phyloP scores from a whole-genome alignment of 2,888 invertebrate genomes.

The Eupithecia subumbrata region DNA sequence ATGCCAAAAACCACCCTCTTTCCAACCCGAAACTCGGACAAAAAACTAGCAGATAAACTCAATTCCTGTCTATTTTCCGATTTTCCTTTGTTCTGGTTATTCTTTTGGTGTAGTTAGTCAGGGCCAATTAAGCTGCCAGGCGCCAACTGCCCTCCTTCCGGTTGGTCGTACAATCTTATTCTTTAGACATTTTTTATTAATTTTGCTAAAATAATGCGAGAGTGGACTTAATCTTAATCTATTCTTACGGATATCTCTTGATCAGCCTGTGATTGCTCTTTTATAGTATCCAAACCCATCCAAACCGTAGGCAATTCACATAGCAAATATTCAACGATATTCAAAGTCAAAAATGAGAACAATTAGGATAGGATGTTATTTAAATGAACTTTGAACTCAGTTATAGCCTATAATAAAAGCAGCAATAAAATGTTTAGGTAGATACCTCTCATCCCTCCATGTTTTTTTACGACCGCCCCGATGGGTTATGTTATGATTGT shows the following conservation, averaged over 20 bases:
- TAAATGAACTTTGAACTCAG: not conserved
- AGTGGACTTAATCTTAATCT: not conserved
- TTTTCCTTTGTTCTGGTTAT: conserved; percentile 63
- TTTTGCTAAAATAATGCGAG: conserved; percentile 9
- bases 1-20: too few species aligned
- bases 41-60: not conserved
- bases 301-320: not conserved
- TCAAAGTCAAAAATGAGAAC: not conserved
- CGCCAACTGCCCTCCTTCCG: conserved; percentile 65
- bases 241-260: not conserved
- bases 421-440: conserved; percentile 19
- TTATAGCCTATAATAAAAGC: conserved; percentile 16
- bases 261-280: not conserved
- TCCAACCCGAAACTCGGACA: not conserved
- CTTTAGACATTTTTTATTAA: conserved; percentile 22
- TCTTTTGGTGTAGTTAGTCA: conserved; percentile 71
- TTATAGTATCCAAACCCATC: not conserved
- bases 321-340: not conserved
- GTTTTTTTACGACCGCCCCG: conserved; percentile 20
- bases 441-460: conserved; percentile 18
- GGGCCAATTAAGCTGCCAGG: conserved; percentile 74
- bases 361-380: conserved; percentile 6
- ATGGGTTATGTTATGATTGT: conserved; percentile 21
- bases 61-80: conserved; percentile 48
- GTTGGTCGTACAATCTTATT: conserved; percentile 43